Conservation (phyloP, 2,797 vertebrate genomes). For the Taenioides sp. region DNA sequence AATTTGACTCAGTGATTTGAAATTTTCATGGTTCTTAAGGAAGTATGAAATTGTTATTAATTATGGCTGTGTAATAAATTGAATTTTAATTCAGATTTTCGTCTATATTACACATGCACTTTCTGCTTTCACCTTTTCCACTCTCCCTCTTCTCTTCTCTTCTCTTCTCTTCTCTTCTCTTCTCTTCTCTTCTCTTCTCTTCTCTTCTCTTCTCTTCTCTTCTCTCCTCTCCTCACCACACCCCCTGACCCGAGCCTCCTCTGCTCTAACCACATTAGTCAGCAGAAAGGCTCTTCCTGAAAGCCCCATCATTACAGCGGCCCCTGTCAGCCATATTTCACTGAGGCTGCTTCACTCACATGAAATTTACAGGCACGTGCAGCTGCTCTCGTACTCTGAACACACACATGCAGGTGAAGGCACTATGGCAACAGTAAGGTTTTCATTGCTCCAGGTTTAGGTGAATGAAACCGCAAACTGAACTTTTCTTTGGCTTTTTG, state of each 20-base stretch:
- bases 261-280: conserved; percentile 40
- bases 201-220: background rate
- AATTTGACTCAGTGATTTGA: too few relatives aligned
- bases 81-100: too few relatives aligned
- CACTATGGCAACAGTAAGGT: too few relatives aligned
- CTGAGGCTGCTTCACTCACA: conserved; percentile 5
- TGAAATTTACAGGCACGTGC: conserved; percentile 30
- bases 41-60: too few relatives aligned
- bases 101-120: background rate
- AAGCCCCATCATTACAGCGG: conserved; percentile 24
- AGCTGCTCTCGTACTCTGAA: conserved; percentile 24
- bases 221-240: background rate
- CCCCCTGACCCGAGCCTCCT: conserved; percentile 27
- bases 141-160: background rate
- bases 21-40: too few relatives aligned
- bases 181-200: background rate
- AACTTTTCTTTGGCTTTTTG: too few relatives aligned
- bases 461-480: too few relatives aligned
- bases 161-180: background rate
- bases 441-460: too few relatives aligned
- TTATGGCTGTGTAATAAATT: too few relatives aligned
- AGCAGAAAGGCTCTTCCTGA: conserved; percentile 37
- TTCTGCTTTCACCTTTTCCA: background rate
- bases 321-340: conserved; percentile 32
- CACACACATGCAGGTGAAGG: too few relatives aligned